Evolutionary conservation across 2,797 vertebrate species (phyloP), one percentile per base, ranked within the genome.

Genomic region (Eospalax fontanierii): DNA sequence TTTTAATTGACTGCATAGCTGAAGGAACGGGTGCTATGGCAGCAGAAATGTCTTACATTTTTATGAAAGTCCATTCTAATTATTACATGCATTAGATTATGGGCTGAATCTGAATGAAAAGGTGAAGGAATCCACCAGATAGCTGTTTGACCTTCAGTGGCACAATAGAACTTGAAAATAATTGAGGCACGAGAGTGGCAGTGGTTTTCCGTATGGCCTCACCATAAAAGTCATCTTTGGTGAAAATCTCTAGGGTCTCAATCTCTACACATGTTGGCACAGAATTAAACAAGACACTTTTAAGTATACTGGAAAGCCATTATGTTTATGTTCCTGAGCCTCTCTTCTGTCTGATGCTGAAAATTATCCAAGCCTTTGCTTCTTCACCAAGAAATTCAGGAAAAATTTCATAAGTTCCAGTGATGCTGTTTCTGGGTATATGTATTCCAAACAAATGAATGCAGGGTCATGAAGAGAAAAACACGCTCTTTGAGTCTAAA

Each of bases 141-240:
- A 95, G 33, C 9, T 59, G 4, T 75, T 90, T 94, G 70, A 93
- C 50, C 59, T 94, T 90, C 71, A 80, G 54, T 11, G 90, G n/a
- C 28, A 30, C 4, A 78, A 24, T 94, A 46, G 50, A 84, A 10
- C 22, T 66, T 63, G 22, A 86, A 89, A 96, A 90, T 3, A 66
- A 66, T 65, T 84, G 57, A 76, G 11, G 3, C 19, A 5, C 24
- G 61, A 87, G 90, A 91, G 8, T 2, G 66, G n/a, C 28, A 38
- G 33, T 68, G 24, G 26, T 50, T 80, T 73, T 74, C 75, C 75
- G 21, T 18, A n/a, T 33, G 40, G 3, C 3, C 24, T 66, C 28
- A 19, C 16, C 57, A 24, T 21, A n/a, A 90, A 92, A 75, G 63
- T 33, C 33, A 54, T 50, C 19, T 35, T 11, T 26, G 7, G 33